A percentile compares a stretch with the other conserved stretches of the same genome.
Evolutionary conservation across 2,113 vertebrate species (phyloP).

Genomic region (Crotophaga sulcirostris): DNA sequence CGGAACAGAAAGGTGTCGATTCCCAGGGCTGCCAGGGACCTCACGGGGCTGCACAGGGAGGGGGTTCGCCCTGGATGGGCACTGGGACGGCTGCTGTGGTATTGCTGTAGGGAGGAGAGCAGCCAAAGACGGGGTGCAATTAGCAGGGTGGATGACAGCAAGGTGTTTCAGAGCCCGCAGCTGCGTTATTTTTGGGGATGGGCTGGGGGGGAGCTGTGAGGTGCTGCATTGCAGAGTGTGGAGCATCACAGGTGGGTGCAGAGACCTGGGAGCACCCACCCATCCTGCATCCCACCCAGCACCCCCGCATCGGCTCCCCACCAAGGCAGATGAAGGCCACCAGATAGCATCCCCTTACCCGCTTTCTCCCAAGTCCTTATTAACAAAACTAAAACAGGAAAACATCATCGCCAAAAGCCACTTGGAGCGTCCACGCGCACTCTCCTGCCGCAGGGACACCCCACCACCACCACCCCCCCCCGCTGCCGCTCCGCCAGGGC

Average conservation of each 20-base stretch:
- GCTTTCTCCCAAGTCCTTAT: background rate
- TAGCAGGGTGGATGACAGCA: accelerated
- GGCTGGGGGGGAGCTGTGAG: background rate
- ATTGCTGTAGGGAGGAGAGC: accelerated
- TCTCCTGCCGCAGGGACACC: background rate
- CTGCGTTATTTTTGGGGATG: accelerated
- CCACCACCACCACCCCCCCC: background rate
- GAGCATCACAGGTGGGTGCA: accelerated
- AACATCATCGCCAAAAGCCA: accelerated
- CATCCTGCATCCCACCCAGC: background rate
- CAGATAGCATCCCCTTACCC: background rate
- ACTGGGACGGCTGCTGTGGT: accelerated
- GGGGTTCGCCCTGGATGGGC: background rate
- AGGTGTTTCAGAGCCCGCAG: accelerated
- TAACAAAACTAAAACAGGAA: background rate
- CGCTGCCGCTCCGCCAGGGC: background rate
- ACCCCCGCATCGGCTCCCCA: background rate
- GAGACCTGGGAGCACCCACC: background rate
- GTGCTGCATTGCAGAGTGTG: accelerated
- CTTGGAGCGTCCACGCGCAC: accelerated
- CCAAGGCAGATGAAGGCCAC: accelerated
- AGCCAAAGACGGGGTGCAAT: accelerated
- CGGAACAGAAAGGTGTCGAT: constrained; percentile 78
- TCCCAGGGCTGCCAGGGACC: constrained; percentile 63
- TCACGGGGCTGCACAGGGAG: constrained; percentile 40